Evolutionary conservation across 2,888 invertebrate genomes (phyloP), one percentile per base, ranked within the genome.

Genomic region (Eremobia ochroleuca): DNA sequence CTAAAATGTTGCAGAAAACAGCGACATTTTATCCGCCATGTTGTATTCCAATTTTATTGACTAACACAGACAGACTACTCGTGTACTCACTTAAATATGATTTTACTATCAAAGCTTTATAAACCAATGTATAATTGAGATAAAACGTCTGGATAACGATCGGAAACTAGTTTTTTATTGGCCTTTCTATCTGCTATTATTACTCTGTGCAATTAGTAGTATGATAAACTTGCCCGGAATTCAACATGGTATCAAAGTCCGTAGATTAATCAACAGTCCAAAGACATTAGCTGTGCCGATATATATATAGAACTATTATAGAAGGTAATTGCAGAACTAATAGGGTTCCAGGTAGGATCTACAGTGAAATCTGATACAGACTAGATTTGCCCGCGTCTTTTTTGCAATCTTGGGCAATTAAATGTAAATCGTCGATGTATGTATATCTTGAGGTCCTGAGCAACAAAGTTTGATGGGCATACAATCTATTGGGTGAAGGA

Each of bases 181-280:
- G 87, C 85, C 87, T 86, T 90, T 91, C 90, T 89, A 88, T 87
- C 85, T 81, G 76, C 84, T 89, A 90, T 91, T 91, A 91, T 89
- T 87, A 81, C 86, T 83, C 52, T 87, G 83, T 79, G 88, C 90
- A 89, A 88, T 89, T 89, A 89, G 88, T 88, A 87, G 83, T 89
- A 85, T 83, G 85, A 87, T 87, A 89, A 89, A 89, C 81, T 75
- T 76, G 88, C 84, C 81, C 83, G 86, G 85, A 83, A 85, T 83
- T 61, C 72, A 78, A 73, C 81, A 69, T 74, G 37, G 61, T 85
- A 78, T 83, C 79, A 79, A 85, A 82, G 83, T 82, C 77, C 65
- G 43, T 71, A 82, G 82, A 82, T 78, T 84, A 85, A 88, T 88
- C 79, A 73, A 77, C 69, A 81, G 77, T 79, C 73, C 76, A 67